These are phyloP conservation scores for Butorides virescens DNA, from an alignment of 2,113 vertebrate species.

Conservation along the genomic window DNA sequence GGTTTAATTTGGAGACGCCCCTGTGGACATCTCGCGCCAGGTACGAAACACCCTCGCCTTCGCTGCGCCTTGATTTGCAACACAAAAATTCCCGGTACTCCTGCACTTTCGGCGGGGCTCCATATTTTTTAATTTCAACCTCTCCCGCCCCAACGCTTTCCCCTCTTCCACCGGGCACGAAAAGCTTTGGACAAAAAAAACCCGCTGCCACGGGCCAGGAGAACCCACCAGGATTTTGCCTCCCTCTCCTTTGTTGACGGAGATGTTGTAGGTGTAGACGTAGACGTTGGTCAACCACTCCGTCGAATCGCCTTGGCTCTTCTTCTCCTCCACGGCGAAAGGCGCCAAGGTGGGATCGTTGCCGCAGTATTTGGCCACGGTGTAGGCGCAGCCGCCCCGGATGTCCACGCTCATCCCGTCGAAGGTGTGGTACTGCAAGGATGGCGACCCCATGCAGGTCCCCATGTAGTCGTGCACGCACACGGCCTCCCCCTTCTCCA, in stretches of 20 bases:
- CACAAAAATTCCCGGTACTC: no score
- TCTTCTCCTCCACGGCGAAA: background rate
- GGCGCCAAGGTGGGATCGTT: background rate
- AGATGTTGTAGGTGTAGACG: background rate
- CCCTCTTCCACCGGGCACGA: background rate
- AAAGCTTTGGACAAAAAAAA: rapidly evolving
- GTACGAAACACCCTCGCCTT: background rate
- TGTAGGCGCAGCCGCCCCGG: conserved; percentile 75
- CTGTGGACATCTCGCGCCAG: background rate
- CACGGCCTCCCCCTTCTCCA: background rate
- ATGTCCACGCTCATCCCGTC: conserved; percentile 66
- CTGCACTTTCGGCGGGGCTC: rapidly evolving
- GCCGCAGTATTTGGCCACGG: background rate
- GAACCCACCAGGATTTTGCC: background rate
- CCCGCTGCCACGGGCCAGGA: rapidly evolving
- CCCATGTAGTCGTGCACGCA: conserved; percentile 52
- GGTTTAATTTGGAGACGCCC: background rate
- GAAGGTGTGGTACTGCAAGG: conserved; percentile 69
- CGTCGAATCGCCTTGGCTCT: rapidly evolving
- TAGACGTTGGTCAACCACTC: background rate
- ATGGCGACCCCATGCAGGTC: background rate
- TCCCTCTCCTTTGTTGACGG: background rate
- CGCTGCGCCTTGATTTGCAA: no score
- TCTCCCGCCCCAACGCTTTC: rapidly evolving
- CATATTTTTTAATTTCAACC: background rate